These are phyloP conservation scores for Siphlonurus alternatus DNA, from an alignment of 2,888 invertebrate species.

Conservation along the genomic window DNA sequence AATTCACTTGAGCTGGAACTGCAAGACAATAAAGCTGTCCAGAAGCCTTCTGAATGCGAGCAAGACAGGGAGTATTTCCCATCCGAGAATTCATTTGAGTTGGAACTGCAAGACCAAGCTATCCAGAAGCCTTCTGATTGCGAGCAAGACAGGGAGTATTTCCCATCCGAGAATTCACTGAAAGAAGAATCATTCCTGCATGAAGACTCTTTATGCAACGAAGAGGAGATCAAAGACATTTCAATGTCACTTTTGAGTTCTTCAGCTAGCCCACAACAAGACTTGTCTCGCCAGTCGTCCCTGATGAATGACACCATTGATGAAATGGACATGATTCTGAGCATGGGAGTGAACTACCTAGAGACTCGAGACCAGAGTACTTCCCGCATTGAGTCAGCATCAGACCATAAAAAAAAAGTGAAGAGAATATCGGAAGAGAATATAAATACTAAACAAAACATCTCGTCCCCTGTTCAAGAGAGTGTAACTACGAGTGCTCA, in stretches of 20 bases:
- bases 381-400: not conserved
- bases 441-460: not conserved
- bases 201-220: not conserved
- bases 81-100: not conserved
- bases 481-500: not conserved
- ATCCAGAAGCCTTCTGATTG: too few species aligned
- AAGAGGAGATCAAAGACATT: not conserved
- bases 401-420: too few species aligned
- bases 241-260: not conserved
- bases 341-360: not conserved
- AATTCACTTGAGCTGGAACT: too few species aligned
- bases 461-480: not conserved
- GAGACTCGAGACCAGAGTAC: not conserved
- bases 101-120: too few species aligned
- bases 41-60: too few species aligned
- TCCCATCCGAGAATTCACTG: not conserved
- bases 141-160: not conserved
- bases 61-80: not conserved
- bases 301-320: slow-evolving; percentile 1
- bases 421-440: not conserved
- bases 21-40: too few species aligned
- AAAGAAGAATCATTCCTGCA: not conserved
- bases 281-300: not conserved
- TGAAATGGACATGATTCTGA: not conserved
- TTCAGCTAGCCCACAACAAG: not conserved